Conservation (phyloP, 2,797 vertebrate genomes). For the Hylomyscus alleni region DNA sequence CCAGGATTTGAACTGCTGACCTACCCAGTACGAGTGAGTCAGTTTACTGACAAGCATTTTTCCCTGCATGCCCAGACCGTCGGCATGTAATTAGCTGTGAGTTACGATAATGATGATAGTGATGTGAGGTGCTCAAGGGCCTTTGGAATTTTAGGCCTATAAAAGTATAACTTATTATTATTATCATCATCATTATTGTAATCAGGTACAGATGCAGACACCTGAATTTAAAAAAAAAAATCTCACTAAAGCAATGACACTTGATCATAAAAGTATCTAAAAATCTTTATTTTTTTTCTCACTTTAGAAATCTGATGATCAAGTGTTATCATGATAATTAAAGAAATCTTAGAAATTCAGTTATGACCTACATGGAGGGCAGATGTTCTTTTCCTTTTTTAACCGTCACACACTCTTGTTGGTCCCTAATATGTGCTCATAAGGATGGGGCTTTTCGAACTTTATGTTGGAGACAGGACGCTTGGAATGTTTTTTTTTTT, state of each 20-base stretch:
- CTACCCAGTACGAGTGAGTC: constrained; percentile 68
- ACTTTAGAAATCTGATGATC: constrained; percentile 51
- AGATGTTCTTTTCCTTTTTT: not conserved
- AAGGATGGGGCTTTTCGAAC: constrained; percentile 21
- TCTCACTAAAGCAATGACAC: constrained; percentile 68
- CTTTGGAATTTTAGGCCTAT: constrained; percentile 80
- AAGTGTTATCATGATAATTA: constrained; percentile 63
- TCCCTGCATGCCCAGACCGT: constrained; percentile 63
- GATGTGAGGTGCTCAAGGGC: constrained; percentile 75
- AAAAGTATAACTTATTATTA: constrained; percentile 81
- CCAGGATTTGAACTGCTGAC: constrained; percentile 71
- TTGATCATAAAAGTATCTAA: constrained; percentile 71
- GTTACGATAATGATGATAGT: constrained; percentile 77
- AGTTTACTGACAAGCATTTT: constrained; percentile 62
- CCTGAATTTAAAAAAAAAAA: constrained; percentile 62
- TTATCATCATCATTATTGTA: constrained; percentile 82
- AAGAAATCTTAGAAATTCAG: constrained; percentile 54
- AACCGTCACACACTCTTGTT: constrained; percentile 47
- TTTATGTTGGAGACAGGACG: constrained; percentile 72
- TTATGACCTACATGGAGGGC: not conserved
- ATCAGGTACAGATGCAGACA: constrained; percentile 72
- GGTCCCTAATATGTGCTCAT: constrained; percentile 52
- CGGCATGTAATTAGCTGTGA: constrained; percentile 79
- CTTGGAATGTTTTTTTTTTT: constrained; percentile 71
- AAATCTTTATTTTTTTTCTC: constrained; percentile 70